Base-by-base conservation (phyloP, 2,797 vertebrate genomes). In the Cirrhinus mrigala region DNA sequence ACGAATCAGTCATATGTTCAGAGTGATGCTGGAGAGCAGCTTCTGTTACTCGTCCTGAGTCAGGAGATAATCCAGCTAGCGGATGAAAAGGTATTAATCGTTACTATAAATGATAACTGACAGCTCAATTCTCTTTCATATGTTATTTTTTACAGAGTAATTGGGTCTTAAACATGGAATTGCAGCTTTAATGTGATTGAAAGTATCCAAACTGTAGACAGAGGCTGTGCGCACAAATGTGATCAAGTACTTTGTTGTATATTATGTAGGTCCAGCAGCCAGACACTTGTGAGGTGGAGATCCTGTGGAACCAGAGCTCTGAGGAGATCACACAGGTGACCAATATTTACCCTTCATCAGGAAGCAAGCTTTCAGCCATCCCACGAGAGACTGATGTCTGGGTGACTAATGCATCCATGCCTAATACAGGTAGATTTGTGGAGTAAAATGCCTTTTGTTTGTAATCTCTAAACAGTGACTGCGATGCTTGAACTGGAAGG, bases 11-110 rank as follows among this genome's bases (percentile, higher is more conserved):
- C 96, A 92, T 95, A 96, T 24, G 91, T 97, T 87, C 95, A 96
- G 89, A 96, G 95, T 83, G 95, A 94, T 89, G 95, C 94, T 68
- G 90, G 88, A 0, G 94, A 95, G 52, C 94, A 95, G 73, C 94
- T 96, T 87, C 91, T 97, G 91, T 93, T 95, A 74, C 94, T 97
- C 84, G 95, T 97, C 90, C 94, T 98, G 84, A 94, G 97, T 92
- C 97, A 98, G 89, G 97, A 99, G 92, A 96, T 99, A 40, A 97
- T 97, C 62, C 96, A 97, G 92, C 91, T 99, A 91, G 97, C 84
- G 1, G 79, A 90, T 37, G 84, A 87, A 40, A 89, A 85, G 86
- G 89, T 90, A 50, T 66, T 50, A 16, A 52, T 20, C 3, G 0
- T 79, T 22, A 56, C 50, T 50, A 20, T 29, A 16, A 71, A 29